Percentiles rank a stretch among this genome's conserved stretches.
Conservation (phyloP, 1,140 invertebrate species). For the Drosophila teissieri region DNA sequence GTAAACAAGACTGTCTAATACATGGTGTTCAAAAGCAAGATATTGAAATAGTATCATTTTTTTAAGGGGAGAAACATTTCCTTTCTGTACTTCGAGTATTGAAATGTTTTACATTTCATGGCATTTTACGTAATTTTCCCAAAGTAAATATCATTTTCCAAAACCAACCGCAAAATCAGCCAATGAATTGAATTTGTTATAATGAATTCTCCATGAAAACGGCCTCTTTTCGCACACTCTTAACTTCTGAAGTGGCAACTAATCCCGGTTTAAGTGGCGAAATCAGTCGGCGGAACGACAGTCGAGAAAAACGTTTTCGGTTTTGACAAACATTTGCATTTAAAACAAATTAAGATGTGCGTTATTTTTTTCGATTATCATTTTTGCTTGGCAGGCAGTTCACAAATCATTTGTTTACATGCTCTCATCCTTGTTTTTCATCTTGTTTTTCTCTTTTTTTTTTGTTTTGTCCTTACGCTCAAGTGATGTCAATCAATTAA, state of each 20-base stretch:
- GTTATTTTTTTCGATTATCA: constrained; percentile 22
- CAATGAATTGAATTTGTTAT: background rate
- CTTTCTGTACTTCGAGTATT: no score
- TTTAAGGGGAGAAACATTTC: no score
- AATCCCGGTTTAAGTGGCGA: constrained; percentile 25
- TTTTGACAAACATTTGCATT: constrained; percentile 35
- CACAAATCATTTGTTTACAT: constrained; percentile 63
- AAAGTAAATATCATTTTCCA: background rate
- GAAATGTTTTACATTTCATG: background rate
- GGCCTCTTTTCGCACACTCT: constrained; percentile 1
- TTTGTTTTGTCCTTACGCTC: constrained; percentile 43
- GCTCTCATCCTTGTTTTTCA: constrained; percentile 5
- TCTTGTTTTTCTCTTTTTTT: background rate
- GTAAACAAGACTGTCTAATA: no score
- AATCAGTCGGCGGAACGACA: background rate
- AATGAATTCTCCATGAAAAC: constrained; percentile 5
- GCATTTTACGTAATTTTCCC: background rate
- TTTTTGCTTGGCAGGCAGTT: constrained; percentile 37
- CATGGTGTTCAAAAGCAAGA: no score
- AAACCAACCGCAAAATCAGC: background rate
- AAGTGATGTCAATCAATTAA: constrained; percentile 79
- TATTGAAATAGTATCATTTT: no score
- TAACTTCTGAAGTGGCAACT: constrained; percentile 18
- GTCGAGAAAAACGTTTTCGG: constrained; percentile 1
- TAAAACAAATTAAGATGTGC: constrained; percentile 40